These are phyloP conservation scores for Lepus oiostolus DNA, from an alignment of 2,797 vertebrate genomes.

Conservation along the genomic window DNA sequence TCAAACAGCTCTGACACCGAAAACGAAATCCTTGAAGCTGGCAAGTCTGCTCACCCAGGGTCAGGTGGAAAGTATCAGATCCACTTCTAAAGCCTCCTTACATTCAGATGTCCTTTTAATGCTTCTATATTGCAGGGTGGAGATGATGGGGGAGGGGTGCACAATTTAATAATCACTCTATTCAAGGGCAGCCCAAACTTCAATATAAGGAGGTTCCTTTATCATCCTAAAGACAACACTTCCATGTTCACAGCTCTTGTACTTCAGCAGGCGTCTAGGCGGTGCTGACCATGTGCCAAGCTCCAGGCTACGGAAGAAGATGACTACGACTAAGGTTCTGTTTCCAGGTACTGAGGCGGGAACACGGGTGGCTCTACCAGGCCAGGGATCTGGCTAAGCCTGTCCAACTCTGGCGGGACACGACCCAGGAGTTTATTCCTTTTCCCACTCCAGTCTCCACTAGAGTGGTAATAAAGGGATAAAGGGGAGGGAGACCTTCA, in stretches of 20 bases:
- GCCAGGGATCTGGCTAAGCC: neutral
- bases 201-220: slow-evolving; percentile 52
- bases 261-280: slow-evolving; percentile 1
- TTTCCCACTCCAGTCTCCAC: neutral
- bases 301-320: neutral
- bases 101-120: slow-evolving; percentile 43
- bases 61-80: slow-evolving; percentile 17
- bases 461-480: neutral
- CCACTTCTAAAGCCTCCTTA: neutral
- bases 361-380: neutral
- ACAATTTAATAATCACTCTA: slow-evolving; percentile 23
- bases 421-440: neutral
- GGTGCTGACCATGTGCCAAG: neutral
- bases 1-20: slow-evolving; percentile 42
- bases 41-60: slow-evolving; percentile 38
- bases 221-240: slow-evolving; percentile 16
- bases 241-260: neutral
- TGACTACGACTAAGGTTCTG: neutral
- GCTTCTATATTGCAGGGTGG: neutral
- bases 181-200: neutral
- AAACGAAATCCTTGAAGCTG: slow-evolving; percentile 47
- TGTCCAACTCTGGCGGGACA: neutral
- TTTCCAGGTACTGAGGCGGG: neutral
- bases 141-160: neutral
- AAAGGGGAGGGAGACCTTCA: neutral